Base-by-base conservation (phyloP, 2,797 vertebrate species). In the Fistularia commersonii region DNA sequence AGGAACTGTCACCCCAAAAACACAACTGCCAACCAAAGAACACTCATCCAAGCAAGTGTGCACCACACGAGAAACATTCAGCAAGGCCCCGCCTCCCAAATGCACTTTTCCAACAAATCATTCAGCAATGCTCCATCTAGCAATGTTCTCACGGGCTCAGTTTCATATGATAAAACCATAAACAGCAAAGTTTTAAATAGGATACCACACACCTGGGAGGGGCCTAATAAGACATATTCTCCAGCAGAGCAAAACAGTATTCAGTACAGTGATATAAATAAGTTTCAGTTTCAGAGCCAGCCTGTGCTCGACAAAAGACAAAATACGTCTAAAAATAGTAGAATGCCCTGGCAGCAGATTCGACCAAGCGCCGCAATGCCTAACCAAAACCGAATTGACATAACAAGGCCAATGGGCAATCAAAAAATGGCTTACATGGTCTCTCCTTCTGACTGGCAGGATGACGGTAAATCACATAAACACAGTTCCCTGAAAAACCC, bases 341-440 rank as follows among this genome's bases (percentile, higher is more conserved):
- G 90, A 33, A 77, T 94, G 77, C 77, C 93, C 54, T 98, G 97
- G 96, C 90, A 94, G 74, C 93, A 94, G 41, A 88, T 89, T 49
- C 91, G 89, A 47, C 86, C 91, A 61, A 33, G 81, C 39, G 60
- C 92, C 11, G 60, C 91, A 1, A 14, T 90, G 72, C 80, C 90
- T 0, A 67, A 70, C 66, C 91, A 92, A 79, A 93, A 88, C 74
- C 79, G 83, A 69, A 82, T 93, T 3, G 93, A 97, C 66, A 76
- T 94, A 69, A 84, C 92, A 0, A 90, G 91, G 67, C 92, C 81
- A 72, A 78, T 92, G 57, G 90, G 80, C 69, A 90, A 86, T 83
- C 93, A 93, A 74, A 94, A 94, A 74, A 51, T 92, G 48, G 75
- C 91, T 13, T 96, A 93, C 72, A 84, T 93, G 35, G 64, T 91